Evolutionary conservation across 2,113 vertebrate species (phyloP).

Genomic region (Mionectes macconnelli): DNA sequence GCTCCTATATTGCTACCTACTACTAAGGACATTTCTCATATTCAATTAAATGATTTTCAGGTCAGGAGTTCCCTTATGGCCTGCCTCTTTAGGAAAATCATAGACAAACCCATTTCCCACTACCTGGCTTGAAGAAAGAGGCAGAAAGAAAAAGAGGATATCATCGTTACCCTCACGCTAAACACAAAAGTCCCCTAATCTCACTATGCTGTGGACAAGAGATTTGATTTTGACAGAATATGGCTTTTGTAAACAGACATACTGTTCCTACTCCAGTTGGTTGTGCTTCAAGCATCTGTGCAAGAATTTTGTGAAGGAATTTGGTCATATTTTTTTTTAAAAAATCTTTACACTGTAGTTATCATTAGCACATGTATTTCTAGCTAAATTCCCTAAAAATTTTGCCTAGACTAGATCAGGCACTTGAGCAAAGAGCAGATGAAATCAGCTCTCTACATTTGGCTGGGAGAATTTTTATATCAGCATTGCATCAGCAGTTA

Average conservation of each 20-base stretch:
- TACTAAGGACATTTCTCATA: neutral
- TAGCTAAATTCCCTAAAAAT: neutral
- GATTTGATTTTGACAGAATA: neutral
- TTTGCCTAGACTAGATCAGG: neutral
- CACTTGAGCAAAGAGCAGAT: neutral
- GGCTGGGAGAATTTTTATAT: neutral
- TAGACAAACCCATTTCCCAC: neutral
- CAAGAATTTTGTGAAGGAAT: neutral
- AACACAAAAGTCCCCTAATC: neutral
- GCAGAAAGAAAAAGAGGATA: neutral
- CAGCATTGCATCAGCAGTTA: neutral
- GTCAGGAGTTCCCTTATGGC: neutral
- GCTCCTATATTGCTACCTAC: neutral
- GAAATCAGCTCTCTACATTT: neutral
- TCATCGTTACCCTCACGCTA: neutral
- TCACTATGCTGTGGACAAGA: neutral
- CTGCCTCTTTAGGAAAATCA: neutral
- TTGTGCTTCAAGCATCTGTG: neutral
- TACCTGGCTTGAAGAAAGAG: neutral
- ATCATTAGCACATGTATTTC: neutral
- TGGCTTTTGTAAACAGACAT: neutral
- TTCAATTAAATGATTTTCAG: neutral
- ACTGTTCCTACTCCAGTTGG: neutral
- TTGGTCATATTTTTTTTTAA: neutral
- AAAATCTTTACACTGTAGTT: neutral